A percentile compares a stretch with the other conserved stretches of the same genome.
These are phyloP conservation scores for Oikopleura vanhoeffeni DNA, from an alignment of 23 tunicate species.

Conservation along the genomic window DNA sequence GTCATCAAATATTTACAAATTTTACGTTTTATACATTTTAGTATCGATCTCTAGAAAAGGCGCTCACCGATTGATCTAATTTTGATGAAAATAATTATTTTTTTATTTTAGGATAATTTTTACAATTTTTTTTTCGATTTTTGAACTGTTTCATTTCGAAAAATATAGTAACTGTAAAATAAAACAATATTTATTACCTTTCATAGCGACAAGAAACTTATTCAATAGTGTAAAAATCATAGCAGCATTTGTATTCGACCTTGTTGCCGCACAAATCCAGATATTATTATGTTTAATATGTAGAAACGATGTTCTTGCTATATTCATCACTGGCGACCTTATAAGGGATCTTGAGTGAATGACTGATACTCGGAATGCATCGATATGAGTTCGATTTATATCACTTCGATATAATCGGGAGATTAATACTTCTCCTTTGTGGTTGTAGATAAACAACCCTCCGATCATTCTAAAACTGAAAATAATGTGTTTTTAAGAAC, in stretches of 20 bases:
- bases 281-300: conserved; percentile 82
- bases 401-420: neutral
- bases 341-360: conserved; percentile 87
- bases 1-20: no score
- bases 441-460: neutral
- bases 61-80: no score
- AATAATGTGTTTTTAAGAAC: no score
- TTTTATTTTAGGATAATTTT: no score
- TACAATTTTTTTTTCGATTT: no score
- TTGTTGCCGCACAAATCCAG: conserved; percentile 88
- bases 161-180: no score
- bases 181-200: no score
- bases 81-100: no score
- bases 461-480: neutral
- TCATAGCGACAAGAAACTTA: conserved; percentile 1
- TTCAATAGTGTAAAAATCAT: conserved; percentile 6
- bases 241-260: neutral
- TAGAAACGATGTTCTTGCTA: conserved; percentile 81
- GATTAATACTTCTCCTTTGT: neutral
- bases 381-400: neutral
- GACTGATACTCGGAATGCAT: conserved; percentile 44
- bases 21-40: no score
- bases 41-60: no score
- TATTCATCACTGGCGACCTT: conserved; percentile 79
- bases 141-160: no score